Base-by-base conservation (phyloP, 2,888 invertebrate genomes). In the Drosophila fulvimacula region DNA sequence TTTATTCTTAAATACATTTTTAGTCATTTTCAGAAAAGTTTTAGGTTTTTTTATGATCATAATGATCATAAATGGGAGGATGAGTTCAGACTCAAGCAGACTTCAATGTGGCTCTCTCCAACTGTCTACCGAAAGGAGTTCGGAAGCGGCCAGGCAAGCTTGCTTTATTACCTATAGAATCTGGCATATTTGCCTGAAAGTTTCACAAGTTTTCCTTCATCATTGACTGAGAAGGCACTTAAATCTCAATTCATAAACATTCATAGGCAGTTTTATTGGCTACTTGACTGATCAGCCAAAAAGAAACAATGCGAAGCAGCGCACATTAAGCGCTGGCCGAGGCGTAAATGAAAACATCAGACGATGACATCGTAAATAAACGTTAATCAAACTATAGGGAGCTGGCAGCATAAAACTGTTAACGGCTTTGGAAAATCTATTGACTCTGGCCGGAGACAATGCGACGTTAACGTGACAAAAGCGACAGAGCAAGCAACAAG, bases 331-430 rank as follows among this genome's bases (percentile, higher is more conserved):
- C 57, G 57, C 48, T 59, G 30, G 38, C 39, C 38, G 34, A 52
- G 44, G 55, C 68, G 72, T 76, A 81, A 87, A 87, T 83, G 74
- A 74, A 79, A 75, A 76, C 76, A 84, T 82, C 74, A 76, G 82
- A 62, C 62, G 73, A 76, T 79, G 80, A 76, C 69, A 73, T 81
- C 87, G 87, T 81, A 83, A 82, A 82, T 71, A 68, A 52, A 82
- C 42, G 78, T 65, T 73, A 76, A 73, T 77, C 73, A 77, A 68
- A 73, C 73, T 64, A 67, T 48, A 58, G 38, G 24, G 15, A 30
- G 36, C 27, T 63, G 42, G 41, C 51, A 57, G 59, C 64, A 72
- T 74, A 67, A 78, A 79, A 79, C 82, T 81, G 79, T 82, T 79
- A 82, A 76, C 71, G 75, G 76, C 67, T 69, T 73, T 72, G 69